A percentile compares a stretch with the other conserved stretches of the same genome.
These are phyloP conservation scores for Danio tinwini DNA, from an alignment of 2,797 vertebrate genomes.

Conservation along the genomic window DNA sequence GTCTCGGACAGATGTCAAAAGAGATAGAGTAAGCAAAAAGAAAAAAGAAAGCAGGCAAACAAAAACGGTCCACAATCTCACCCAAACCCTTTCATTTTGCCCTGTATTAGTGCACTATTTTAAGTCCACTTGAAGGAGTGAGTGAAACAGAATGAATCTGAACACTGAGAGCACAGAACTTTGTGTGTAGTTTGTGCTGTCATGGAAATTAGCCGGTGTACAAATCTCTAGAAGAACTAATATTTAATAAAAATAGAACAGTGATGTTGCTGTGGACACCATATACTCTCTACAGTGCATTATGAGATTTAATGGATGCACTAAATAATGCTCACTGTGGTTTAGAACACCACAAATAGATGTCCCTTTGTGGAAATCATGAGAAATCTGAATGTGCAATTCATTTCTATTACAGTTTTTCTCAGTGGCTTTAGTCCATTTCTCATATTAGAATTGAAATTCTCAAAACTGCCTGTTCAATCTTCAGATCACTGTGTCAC, in stretches of 20 bases:
- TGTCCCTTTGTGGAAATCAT: no score
- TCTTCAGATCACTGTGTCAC: no score
- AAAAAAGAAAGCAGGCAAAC: background rate
- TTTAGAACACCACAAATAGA: no score
- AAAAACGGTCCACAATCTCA: background rate
- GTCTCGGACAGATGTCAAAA: conserved; percentile 13
- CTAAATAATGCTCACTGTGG: no score
- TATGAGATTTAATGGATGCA: no score
- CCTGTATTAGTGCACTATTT: background rate
- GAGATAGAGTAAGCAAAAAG: background rate
- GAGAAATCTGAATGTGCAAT: no score
- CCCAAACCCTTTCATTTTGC: no score
- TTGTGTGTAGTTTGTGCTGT: background rate
- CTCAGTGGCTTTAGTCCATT: no score
- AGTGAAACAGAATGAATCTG: background rate
- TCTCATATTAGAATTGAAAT: no score
- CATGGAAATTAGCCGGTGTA: background rate
- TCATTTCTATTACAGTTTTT: no score
- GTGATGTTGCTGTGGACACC: background rate
- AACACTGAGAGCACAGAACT: background rate
- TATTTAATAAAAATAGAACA: background rate
- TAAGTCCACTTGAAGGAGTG: background rate
- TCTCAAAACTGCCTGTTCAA: no score
- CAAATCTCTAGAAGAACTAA: background rate
- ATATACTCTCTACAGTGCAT: background rate